Conservation (phyloP, 2,888 invertebrate species). For the Melolontha melolontha region DNA sequence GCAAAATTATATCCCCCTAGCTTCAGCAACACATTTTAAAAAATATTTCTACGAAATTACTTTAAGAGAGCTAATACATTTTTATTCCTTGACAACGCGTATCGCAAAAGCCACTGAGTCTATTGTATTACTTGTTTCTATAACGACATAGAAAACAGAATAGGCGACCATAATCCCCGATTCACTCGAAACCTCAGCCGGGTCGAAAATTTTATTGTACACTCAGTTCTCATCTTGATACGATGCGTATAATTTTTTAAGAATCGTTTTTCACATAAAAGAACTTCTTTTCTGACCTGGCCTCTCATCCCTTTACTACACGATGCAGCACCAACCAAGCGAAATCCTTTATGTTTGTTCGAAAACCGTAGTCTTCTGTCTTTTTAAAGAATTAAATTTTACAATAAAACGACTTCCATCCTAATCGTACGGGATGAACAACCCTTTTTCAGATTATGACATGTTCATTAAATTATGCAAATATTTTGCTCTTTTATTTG, state of each 20-base stretch:
- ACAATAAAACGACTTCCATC: neutral
- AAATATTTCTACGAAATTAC: no score
- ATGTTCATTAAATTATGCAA: slow-evolving; percentile 62
- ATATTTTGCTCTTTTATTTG: slow-evolving; percentile 53
- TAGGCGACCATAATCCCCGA: slow-evolving; percentile 31
- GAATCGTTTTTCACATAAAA: slow-evolving; percentile 29
- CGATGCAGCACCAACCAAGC: neutral
- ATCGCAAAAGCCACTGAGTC: no score
- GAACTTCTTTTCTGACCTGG: neutral
- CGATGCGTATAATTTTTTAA: slow-evolving; percentile 31
- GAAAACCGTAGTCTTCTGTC: neutral
- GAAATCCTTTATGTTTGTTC: slow-evolving; percentile 9
- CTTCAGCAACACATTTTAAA: no score
- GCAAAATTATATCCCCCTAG: no score
- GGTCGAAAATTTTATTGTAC: slow-evolving; percentile 31
- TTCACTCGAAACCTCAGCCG: slow-evolving; percentile 32
- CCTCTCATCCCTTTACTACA: slow-evolving; percentile 7
- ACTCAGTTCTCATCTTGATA: slow-evolving; percentile 3
- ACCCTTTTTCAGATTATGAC: slow-evolving; percentile 55
- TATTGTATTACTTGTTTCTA: no score
- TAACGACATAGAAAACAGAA: no score
- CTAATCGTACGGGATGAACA: slow-evolving; percentile 39
- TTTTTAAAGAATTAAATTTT: slow-evolving; percentile 1
- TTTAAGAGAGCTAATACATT: no score
- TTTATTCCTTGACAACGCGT: no score